Percentiles rank a stretch among this genome's conserved stretches.
Conservation (phyloP, 2,888 invertebrate genomes). For the Galeruca laticollis region DNA sequence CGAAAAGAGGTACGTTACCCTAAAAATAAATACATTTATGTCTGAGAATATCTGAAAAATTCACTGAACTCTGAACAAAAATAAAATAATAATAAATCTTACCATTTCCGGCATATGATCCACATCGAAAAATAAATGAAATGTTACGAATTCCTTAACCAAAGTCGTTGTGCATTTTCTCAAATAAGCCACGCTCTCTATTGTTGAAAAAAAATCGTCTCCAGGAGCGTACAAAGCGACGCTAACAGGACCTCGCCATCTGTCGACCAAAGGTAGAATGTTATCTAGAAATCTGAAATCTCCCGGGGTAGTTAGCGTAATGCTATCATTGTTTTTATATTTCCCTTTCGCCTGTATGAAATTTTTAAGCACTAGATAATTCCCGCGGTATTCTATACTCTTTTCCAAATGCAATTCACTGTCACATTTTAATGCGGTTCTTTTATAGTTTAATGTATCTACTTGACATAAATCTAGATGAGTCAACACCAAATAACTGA, state of each 20-base stretch:
- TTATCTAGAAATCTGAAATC: constrained; percentile 83
- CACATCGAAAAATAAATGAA: constrained; percentile 86
- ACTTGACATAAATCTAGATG: neutral
- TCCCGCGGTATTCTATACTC: constrained; percentile 47
- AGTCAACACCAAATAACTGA: neutral
- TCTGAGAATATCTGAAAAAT: too few species aligned
- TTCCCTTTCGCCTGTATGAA: constrained; percentile 71
- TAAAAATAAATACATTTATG: constrained; percentile 39
- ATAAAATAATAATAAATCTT: constrained; percentile 21
- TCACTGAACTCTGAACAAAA: neutral
- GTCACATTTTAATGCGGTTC: constrained; percentile 34
- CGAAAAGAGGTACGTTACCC: constrained; percentile 41
- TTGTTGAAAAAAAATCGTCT: constrained; percentile 78
- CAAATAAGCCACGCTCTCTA: constrained; percentile 82
- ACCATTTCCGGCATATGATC: constrained; percentile 78
- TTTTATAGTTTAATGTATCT: neutral
- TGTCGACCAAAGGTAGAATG: constrained; percentile 80
- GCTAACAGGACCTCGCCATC: constrained; percentile 88
- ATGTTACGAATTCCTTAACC: constrained; percentile 80
- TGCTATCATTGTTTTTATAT: constrained; percentile 48
- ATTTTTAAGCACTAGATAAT: constrained; percentile 85
- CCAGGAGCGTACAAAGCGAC: constrained; percentile 88
- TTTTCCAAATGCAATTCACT: constrained; percentile 28
- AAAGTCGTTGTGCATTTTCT: constrained; percentile 79
- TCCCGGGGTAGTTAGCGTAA: constrained; percentile 52